phyloP scores from a whole-genome alignment of 2,113 vertebrate genomes.

The Motacilla tschutschensis region DNA sequence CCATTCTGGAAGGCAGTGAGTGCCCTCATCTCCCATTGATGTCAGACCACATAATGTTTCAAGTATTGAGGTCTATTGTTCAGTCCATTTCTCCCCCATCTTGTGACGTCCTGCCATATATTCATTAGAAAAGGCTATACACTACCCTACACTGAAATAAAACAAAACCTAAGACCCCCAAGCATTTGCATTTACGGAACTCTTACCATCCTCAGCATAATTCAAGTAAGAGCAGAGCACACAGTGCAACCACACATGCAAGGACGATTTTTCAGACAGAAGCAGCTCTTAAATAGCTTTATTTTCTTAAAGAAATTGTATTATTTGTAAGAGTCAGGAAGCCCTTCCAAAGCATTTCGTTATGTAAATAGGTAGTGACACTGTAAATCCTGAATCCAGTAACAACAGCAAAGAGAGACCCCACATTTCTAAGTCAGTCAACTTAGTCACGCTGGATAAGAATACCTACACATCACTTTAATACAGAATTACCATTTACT shows the following conservation, averaged over 20 bases:
- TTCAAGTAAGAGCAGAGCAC: neutral
- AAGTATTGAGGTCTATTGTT: conserved; percentile 23
- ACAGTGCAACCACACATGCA: neutral
- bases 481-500: neutral
- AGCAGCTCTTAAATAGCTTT: neutral
- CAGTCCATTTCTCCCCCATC: neutral
- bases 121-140: neutral
- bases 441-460: neutral
- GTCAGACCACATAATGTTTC: neutral
- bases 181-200: neutral
- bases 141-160: neutral
- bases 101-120: conserved; percentile 15
- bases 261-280: neutral
- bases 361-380: neutral
- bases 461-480: neutral
- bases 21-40: conserved; percentile 1
- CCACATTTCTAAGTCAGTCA: neutral
- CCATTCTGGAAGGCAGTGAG: neutral
- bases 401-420: neutral
- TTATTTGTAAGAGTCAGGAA: neutral
- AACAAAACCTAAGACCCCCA: neutral
- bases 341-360: neutral
- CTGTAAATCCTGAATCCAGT: neutral
- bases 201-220: neutral
- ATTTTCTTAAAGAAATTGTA: neutral